Evolutionary conservation across 2,888 invertebrate genomes (phyloP).

Genomic region (Brachyopa scutellaris): DNA sequence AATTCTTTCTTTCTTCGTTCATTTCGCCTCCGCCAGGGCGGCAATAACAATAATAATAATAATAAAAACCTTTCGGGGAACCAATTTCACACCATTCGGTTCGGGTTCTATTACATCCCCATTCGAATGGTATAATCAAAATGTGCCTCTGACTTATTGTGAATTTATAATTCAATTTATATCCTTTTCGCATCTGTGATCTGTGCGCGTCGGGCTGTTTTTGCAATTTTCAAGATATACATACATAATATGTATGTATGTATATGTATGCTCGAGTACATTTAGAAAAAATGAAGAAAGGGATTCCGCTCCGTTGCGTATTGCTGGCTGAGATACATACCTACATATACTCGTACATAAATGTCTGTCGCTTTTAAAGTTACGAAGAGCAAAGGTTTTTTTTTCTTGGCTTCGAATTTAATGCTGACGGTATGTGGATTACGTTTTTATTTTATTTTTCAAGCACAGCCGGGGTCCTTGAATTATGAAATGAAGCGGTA

Average conservation of each 20-base stretch:
- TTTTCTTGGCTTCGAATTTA: constrained; percentile 43
- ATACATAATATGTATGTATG: constrained; percentile 17
- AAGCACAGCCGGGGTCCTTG: constrained; percentile 29
- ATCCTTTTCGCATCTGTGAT: constrained; percentile 70
- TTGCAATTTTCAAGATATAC: constrained; percentile 29
- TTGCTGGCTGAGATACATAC: constrained; percentile 44
- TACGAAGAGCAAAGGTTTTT: constrained; percentile 4
- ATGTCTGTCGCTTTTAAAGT: constrained; percentile 40
- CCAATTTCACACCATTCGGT: constrained; percentile 72
- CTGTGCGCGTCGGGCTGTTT: constrained; percentile 37
- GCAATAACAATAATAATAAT: constrained; percentile 69
- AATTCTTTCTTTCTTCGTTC: constrained; percentile 43
- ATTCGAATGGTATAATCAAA: constrained; percentile 72
- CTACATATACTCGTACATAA: background rate
- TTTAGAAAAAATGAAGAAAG: constrained; percentile 15
- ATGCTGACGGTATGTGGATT: constrained; percentile 48
- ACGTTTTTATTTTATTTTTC: too few species aligned
- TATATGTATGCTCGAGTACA: constrained; percentile 1
- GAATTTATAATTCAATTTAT: constrained; percentile 73
- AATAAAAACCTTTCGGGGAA: constrained; percentile 69
- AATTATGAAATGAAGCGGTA: constrained; percentile 47
- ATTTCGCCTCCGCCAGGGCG: constrained; percentile 8
- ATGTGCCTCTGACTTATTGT: constrained; percentile 72
- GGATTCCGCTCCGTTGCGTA: constrained; percentile 37
- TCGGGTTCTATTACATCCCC: constrained; percentile 71